Percentiles rank a stretch among this genome's conserved stretches.
These are phyloP conservation scores for Pseudochromis fuscus DNA, from an alignment of 2,797 vertebrate genomes.

Conservation along the genomic window DNA sequence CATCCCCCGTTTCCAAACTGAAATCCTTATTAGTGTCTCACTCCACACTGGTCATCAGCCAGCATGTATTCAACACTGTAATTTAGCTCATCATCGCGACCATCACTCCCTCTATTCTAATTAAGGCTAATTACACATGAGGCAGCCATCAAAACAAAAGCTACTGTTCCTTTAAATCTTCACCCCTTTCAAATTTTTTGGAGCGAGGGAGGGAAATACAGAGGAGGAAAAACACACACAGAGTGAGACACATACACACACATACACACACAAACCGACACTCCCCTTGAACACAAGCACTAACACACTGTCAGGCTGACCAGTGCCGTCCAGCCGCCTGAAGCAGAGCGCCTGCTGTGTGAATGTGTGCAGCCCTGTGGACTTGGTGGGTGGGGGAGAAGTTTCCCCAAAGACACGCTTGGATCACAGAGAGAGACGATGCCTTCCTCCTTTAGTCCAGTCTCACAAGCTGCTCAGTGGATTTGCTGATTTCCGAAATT, in stretches of 20 bases:
- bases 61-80: constrained; percentile 1
- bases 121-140: constrained; percentile 56
- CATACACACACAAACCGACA: constrained; percentile 43
- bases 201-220: constrained; percentile 58
- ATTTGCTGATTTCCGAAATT: constrained; percentile 80
- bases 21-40: constrained; percentile 2
- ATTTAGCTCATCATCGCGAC: constrained; percentile 15
- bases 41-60: constrained; percentile 26
- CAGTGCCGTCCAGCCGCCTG: constrained; percentile 54
- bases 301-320: constrained; percentile 50
- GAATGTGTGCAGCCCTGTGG: constrained; percentile 77
- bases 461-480: constrained; percentile 77
- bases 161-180: constrained; percentile 79
- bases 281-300: constrained; percentile 52
- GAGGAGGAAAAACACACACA: constrained; percentile 42
- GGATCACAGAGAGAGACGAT: constrained; percentile 81
- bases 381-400: constrained; percentile 81
- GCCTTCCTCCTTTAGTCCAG: constrained; percentile 73
- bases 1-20: constrained; percentile 1
- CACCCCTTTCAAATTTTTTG: constrained; percentile 58
- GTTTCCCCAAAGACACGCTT: constrained; percentile 80
- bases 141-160: constrained; percentile 58
- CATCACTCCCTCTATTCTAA: constrained; percentile 24
- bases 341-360: constrained; percentile 60
- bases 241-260: constrained; percentile 24